Conservation (phyloP, 2,113 vertebrate species). For the Ranitomeya imitator region DNA sequence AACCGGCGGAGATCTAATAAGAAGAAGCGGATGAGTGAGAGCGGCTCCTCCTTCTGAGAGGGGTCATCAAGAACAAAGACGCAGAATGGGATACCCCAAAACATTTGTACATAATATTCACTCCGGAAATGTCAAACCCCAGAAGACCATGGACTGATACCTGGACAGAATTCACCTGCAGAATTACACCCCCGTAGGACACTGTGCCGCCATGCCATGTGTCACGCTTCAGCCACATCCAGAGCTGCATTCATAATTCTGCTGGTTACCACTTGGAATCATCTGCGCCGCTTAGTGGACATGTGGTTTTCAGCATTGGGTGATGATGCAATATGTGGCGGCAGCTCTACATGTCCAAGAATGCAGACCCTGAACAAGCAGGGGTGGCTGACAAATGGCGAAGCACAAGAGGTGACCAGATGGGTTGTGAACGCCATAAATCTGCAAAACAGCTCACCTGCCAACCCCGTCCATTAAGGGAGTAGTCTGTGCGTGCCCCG, state of each 20-base stretch:
- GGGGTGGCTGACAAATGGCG: not conserved
- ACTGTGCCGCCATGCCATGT: not conserved
- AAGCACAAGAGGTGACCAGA: not conserved
- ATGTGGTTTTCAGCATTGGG: too few relatives aligned
- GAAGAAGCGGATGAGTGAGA: conserved; percentile 10
- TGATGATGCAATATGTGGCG: too few relatives aligned
- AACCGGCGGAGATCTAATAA: fast-evolving
- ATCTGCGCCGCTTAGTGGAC: not conserved
- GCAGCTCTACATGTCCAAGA: too few relatives aligned
- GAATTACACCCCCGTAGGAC: not conserved
- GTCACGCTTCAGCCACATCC: not conserved
- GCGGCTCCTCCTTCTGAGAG: conserved; percentile 18
- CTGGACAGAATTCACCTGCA: not conserved
- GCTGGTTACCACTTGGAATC: not conserved
- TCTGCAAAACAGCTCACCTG: too few relatives aligned
- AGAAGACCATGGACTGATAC: not conserved
- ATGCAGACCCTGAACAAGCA: not conserved
- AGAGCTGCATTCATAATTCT: not conserved
- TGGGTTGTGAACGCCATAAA: not conserved
- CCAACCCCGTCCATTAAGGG: too few relatives aligned
- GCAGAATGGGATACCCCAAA: not conserved
- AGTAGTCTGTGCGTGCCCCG: not conserved
- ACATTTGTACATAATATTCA: not conserved
- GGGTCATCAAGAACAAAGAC: not conserved
- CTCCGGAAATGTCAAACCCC: not conserved